Conservation (phyloP, 2,888 invertebrate genomes). For the Cephus pulcher region DNA sequence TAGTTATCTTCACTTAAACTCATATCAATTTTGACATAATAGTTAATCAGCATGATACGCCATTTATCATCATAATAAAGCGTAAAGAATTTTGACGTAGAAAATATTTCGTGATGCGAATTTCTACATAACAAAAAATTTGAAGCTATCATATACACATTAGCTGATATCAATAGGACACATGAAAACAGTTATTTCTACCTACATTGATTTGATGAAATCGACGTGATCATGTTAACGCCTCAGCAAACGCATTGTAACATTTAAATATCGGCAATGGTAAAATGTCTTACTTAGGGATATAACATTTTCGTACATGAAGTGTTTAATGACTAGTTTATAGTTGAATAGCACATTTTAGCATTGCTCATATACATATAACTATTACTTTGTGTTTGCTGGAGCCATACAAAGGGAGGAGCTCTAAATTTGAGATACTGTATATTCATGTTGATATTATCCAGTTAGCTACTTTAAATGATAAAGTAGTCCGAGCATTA, state of each 20-base stretch:
- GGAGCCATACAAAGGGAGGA: not conserved
- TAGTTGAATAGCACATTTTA: no score
- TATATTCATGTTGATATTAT: not conserved
- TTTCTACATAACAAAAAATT: not conserved
- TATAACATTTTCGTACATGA: no score
- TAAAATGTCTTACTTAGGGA: no score
- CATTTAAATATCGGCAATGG: no score
- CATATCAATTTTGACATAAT: not conserved
- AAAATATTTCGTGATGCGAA: not conserved
- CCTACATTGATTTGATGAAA: no score
- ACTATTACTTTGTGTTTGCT: no score
- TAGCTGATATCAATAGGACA: not conserved
- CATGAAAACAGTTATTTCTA: no score
- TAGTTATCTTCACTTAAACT: not conserved
- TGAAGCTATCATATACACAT: not conserved
- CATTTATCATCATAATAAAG: not conserved
- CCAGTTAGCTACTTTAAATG: slow-evolving; percentile 19
- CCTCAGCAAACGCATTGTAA: no score
- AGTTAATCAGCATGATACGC: not conserved
- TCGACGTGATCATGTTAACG: no score
- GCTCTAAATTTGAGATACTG: not conserved
- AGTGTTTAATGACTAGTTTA: no score
- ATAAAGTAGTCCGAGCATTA: slow-evolving; percentile 29
- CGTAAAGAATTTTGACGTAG: not conserved
- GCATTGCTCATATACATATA: no score